Evolutionary conservation across 2,797 vertebrate species (phyloP).

Genomic region (Allobates femoralis): DNA sequence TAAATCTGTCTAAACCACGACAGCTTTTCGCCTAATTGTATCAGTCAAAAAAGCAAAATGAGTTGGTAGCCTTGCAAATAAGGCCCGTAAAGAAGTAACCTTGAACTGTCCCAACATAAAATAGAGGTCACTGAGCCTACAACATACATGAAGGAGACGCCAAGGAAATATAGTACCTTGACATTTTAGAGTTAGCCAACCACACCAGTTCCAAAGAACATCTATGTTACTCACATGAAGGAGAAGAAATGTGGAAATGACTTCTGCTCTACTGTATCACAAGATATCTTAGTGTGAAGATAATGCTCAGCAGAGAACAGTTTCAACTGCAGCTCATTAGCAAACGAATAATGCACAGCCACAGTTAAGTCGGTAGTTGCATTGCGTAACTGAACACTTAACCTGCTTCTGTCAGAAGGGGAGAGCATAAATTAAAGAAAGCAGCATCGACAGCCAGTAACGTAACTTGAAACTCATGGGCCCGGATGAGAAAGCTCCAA

Average conservation of each 20-base stretch:
- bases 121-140: background rate
- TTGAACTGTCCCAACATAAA: background rate
- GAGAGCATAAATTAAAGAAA: background rate
- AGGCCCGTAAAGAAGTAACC: background rate
- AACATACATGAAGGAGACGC: background rate
- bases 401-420: background rate
- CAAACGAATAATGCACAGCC: background rate
- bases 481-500: too few species aligned
- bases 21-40: background rate
- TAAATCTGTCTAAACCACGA: background rate
- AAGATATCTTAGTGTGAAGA: background rate
- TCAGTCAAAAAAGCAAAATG: background rate
- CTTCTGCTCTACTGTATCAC: background rate
- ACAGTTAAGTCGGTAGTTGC: background rate
- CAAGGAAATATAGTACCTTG: background rate
- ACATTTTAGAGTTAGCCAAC: background rate
- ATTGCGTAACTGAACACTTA: background rate
- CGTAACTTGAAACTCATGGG: too few species aligned
- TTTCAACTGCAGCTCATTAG: background rate
- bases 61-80: background rate
- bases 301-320: background rate
- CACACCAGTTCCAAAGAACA: background rate
- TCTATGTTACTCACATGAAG: background rate
- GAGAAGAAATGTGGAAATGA: background rate
- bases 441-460: too few species aligned